phyloP scores from a whole-genome alignment of 2,797 vertebrate genomes.

The Poliocrania exsul region DNA sequence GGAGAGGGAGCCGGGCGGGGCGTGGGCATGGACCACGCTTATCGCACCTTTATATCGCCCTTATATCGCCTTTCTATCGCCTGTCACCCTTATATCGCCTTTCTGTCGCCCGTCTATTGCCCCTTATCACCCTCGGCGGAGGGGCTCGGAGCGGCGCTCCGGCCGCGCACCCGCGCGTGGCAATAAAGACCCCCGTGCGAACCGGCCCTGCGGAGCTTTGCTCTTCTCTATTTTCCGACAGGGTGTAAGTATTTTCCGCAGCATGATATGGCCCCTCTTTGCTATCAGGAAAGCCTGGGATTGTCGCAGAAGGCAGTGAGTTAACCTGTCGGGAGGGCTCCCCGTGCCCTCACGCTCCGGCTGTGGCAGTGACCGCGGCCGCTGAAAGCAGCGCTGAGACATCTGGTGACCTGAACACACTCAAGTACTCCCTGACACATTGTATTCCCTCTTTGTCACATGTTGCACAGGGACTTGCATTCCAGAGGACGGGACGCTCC shows the following conservation, averaged over 20 bases:
- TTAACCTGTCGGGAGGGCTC: background rate
- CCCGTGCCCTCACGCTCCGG: too few relatives aligned
- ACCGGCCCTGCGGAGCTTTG: accelerated
- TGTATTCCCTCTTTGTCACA: accelerated
- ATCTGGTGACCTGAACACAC: accelerated
- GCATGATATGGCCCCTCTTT: accelerated
- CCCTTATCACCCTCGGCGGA: background rate
- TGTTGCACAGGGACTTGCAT: accelerated
- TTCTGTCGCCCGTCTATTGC: too few relatives aligned
- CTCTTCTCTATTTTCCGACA: accelerated
- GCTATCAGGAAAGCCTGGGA: accelerated
- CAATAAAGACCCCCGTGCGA: background rate
- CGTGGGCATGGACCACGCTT: accelerated
- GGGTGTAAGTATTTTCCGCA: accelerated
- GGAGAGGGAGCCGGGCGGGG: too few relatives aligned
- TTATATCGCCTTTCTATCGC: too few relatives aligned
- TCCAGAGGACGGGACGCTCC: too few relatives aligned
- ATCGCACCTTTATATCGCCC: accelerated
- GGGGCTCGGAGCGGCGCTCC: accelerated
- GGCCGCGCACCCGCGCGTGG: accelerated
- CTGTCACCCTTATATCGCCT: too few relatives aligned
- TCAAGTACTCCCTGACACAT: accelerated
- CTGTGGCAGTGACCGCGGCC: too few relatives aligned
- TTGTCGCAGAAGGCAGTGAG: accelerated
- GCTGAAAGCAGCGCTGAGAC: accelerated